Percentiles rank a stretch among this genome's conserved stretches.
Evolutionary conservation across 2,888 invertebrate genomes (phyloP).

Genomic region (Morpho helenor): DNA sequence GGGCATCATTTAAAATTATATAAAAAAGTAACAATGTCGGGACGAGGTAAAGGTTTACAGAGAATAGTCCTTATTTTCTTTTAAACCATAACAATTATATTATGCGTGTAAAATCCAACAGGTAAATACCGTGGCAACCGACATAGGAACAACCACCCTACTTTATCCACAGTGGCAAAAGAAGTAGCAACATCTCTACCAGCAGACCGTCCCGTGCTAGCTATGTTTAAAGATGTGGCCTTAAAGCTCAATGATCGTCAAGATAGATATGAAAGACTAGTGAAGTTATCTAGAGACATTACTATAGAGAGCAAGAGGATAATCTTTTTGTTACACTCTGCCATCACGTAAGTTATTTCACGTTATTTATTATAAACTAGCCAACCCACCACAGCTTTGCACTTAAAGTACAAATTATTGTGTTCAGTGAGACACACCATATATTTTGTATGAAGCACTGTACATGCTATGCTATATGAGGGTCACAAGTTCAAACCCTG

Average conservation of each 20-base stretch:
- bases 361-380: neutral
- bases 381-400: too few species aligned
- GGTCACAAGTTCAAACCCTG: too few species aligned
- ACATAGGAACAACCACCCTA: conserved; percentile 42
- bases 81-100: neutral
- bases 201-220: conserved; percentile 73
- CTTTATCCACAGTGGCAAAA: conserved; percentile 50
- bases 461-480: too few species aligned
- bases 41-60: conserved; percentile 37
- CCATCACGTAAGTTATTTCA: conserved; percentile 66
- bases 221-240: conserved; percentile 82
- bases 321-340: conserved; percentile 91
- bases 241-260: conserved; percentile 86
- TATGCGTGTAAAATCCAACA: conserved; percentile 18
- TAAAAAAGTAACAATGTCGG: conserved; percentile 37
- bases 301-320: conserved; percentile 95
- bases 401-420: too few species aligned
- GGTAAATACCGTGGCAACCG: conserved; percentile 43
- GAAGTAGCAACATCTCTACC: conserved; percentile 49
- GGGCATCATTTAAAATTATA: too few species aligned
- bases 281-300: conserved; percentile 89
- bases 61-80: too few species aligned
- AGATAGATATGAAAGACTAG: conserved; percentile 89
- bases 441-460: too few species aligned
- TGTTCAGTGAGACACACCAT: too few species aligned